Conservation (phyloP, 2,797 vertebrate genomes). For the Allobates femoralis region DNA sequence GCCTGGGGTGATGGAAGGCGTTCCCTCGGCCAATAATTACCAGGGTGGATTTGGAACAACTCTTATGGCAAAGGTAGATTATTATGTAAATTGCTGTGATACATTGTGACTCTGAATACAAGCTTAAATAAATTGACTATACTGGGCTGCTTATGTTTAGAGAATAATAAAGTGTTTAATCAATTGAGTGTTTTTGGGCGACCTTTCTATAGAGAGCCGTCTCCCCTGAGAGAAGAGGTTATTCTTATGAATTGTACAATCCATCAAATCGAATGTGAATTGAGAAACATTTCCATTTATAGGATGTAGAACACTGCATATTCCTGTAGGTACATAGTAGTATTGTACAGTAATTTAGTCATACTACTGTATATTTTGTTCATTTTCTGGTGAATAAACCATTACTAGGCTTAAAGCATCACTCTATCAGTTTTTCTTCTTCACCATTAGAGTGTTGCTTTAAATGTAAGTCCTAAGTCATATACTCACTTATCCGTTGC, state of each 20-base stretch:
- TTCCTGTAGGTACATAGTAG: not conserved
- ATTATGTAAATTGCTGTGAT: constrained; percentile 18
- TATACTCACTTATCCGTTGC: no score
- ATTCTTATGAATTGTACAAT: constrained; percentile 1
- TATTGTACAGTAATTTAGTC: not conserved
- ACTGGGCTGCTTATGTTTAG: constrained; percentile 9
- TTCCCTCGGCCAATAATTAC: constrained; percentile 95
- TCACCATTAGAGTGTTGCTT: no score
- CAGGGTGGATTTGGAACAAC: constrained; percentile 95
- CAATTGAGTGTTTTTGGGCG: constrained; percentile 25
- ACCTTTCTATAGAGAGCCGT: not conserved
- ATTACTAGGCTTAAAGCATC: not conserved
- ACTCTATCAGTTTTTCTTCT: no score
- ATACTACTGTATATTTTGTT: not conserved
- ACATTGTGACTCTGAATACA: constrained; percentile 10
- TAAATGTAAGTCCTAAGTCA: no score
- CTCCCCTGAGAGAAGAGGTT: constrained; percentile 21
- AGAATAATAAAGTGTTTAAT: constrained; percentile 33
- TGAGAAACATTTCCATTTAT: not conserved
- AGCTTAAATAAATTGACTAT: not conserved
- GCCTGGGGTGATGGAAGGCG: constrained; percentile 98
- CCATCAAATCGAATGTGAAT: not conserved
- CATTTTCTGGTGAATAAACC: not conserved
- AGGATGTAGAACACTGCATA: not conserved
- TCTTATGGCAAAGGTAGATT: constrained; percentile 94